Evolutionary conservation across 2,797 vertebrate species (phyloP).

Genomic region (Selene dorsalis): DNA sequence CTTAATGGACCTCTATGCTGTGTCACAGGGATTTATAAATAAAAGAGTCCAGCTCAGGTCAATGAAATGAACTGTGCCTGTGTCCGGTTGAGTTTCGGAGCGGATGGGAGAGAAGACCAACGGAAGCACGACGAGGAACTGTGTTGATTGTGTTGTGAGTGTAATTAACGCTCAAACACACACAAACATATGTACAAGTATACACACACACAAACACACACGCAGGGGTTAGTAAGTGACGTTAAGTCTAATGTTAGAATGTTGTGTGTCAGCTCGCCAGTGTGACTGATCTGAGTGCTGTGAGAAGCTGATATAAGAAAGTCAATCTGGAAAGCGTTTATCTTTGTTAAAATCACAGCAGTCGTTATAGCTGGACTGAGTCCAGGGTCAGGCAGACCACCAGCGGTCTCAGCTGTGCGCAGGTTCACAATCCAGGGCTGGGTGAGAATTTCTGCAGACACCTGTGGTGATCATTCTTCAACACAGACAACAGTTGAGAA

Average conservation of each 20-base stretch:
- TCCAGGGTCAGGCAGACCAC: constrained; percentile 18
- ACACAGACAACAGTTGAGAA: neutral
- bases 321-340: constrained; percentile 3
- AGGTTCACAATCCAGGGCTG: constrained; percentile 22
- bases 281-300: neutral
- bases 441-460: constrained; percentile 32
- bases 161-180: too few species aligned
- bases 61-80: constrained; percentile 43
- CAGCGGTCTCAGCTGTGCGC: constrained; percentile 20
- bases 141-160: too few species aligned
- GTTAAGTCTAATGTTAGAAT: neutral
- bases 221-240: neutral
- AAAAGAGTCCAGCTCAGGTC: constrained; percentile 71
- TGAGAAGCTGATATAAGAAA: constrained; percentile 11
- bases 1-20: constrained; percentile 73
- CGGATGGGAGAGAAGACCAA: constrained; percentile 17
- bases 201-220: neutral
- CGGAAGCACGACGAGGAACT: neutral
- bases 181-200: neutral
- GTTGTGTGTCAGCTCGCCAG: neutral
- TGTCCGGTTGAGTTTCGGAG: constrained; percentile 45
- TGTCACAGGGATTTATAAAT: constrained; percentile 84
- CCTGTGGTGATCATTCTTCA: constrained; percentile 38
- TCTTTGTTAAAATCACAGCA: neutral
- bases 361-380: neutral